phyloP scores from a whole-genome alignment of 2,888 invertebrate genomes.

The Epirrita christyi region DNA sequence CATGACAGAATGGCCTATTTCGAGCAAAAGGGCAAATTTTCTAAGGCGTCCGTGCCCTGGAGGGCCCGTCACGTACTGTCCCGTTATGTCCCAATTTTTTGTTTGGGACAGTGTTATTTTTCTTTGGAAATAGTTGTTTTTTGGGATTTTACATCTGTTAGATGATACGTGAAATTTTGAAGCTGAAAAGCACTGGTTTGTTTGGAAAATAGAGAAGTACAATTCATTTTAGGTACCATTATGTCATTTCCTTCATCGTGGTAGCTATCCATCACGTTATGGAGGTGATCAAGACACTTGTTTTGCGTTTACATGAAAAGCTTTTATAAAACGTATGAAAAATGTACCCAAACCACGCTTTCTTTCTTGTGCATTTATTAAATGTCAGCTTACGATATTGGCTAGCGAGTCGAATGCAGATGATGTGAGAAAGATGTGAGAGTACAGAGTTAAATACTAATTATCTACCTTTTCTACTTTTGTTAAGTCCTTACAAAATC shows the following conservation, averaged over 20 bases:
- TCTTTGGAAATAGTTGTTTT: slow-evolving; percentile 39
- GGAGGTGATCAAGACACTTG: no score
- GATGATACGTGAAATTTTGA: slow-evolving; percentile 23
- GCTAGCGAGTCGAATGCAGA: no score
- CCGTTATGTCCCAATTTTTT: slow-evolving; percentile 72
- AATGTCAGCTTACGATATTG: no score
- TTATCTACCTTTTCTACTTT: no score
- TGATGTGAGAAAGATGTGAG: no score
- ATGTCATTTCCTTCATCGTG: no score
- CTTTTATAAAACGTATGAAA: no score
- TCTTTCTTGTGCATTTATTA: no score
- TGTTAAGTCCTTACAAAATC: background rate
- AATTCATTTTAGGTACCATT: background rate
- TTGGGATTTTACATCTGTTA: slow-evolving; percentile 25
- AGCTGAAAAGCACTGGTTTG: slow-evolving; percentile 10
- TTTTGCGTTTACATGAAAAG: no score
- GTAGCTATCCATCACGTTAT: no score
- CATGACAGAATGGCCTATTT: slow-evolving; percentile 64
- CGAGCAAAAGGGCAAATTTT: slow-evolving; percentile 41
- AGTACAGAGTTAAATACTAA: no score
- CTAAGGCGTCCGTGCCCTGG: slow-evolving; percentile 44
- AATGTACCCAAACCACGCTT: no score
- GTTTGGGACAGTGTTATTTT: slow-evolving; percentile 53
- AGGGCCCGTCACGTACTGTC: slow-evolving; percentile 64
- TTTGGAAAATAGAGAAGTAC: background rate